phyloP scores from a whole-genome alignment of 2,888 invertebrate genomes.

The Autographa pulchrina region DNA sequence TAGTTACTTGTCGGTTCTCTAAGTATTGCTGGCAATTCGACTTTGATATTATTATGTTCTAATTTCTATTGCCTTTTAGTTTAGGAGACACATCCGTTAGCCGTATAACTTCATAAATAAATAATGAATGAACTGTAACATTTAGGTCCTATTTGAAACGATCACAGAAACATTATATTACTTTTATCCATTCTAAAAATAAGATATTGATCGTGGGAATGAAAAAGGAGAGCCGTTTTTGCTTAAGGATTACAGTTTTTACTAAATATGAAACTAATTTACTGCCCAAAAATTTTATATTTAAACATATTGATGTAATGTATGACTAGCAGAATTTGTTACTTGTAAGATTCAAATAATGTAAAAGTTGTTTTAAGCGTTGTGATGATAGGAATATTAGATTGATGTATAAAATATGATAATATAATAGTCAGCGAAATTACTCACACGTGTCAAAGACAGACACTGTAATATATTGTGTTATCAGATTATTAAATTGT shows the following conservation, averaged over 20 bases:
- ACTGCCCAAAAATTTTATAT: too few species aligned
- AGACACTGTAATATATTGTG: background rate
- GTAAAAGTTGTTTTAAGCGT: too few species aligned
- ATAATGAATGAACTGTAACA: background rate
- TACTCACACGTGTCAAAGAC: background rate
- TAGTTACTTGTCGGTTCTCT: background rate
- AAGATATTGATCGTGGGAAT: constrained; percentile 25
- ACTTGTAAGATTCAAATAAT: too few species aligned
- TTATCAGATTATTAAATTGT: constrained; percentile 4
- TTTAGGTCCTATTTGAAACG: constrained; percentile 14
- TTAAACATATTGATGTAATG: too few species aligned
- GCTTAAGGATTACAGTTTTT: background rate
- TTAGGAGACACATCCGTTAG: background rate
- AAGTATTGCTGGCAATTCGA: background rate
- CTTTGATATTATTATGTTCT: too few species aligned
- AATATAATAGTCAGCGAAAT: background rate
- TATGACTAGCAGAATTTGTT: too few species aligned
- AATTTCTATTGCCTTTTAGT: background rate
- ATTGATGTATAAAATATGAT: too few species aligned
- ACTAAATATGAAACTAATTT: constrained; percentile 12
- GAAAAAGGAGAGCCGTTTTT: constrained; percentile 5
- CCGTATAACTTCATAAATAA: background rate
- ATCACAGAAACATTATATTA: constrained; percentile 20
- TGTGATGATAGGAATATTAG: too few species aligned
- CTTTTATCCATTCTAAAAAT: constrained; percentile 15